Conservation (phyloP, 2,888 invertebrate species). For the Callinectes sapidus region DNA sequence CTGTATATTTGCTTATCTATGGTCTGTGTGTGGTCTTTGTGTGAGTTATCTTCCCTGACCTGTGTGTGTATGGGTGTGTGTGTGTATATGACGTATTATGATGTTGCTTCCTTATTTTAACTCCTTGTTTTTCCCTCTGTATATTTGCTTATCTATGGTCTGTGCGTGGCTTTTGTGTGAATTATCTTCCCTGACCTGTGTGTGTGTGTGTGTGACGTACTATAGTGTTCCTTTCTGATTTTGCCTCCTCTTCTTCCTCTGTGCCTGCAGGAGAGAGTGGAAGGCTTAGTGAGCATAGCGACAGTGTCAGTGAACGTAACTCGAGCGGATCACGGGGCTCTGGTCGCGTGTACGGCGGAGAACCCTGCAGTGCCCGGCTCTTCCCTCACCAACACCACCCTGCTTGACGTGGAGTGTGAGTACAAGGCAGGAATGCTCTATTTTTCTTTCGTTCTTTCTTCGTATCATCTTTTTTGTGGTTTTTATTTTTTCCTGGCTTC, state of each 20-base stretch:
- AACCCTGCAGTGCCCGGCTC: slow-evolving; percentile 60
- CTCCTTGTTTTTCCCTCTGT: not conserved
- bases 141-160: not conserved
- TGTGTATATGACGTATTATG: too few species aligned
- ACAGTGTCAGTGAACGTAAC: slow-evolving; percentile 54
- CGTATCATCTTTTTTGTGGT: not conserved
- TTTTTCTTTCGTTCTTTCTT: not conserved
- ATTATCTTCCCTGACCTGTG: too few species aligned
- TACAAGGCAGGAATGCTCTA: not conserved
- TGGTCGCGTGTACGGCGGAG: slow-evolving; percentile 46
- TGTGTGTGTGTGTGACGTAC: not conserved
- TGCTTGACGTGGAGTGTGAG: slow-evolving; percentile 59
- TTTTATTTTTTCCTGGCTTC: not conserved
- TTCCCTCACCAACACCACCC: slow-evolving; percentile 60
- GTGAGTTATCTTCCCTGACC: too few species aligned
- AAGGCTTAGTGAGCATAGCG: not conserved
- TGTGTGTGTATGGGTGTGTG: too few species aligned
- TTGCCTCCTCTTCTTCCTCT: not conserved
- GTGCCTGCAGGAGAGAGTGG: not conserved
- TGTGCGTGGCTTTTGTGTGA: not conserved
- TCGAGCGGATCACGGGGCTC: slow-evolving; percentile 48
- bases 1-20: too few species aligned
- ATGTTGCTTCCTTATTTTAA: too few species aligned
- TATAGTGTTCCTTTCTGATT: not conserved
- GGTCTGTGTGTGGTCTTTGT: too few species aligned